Conservation (phyloP, 2,113 vertebrate species). For the Felis chaus region DNA sequence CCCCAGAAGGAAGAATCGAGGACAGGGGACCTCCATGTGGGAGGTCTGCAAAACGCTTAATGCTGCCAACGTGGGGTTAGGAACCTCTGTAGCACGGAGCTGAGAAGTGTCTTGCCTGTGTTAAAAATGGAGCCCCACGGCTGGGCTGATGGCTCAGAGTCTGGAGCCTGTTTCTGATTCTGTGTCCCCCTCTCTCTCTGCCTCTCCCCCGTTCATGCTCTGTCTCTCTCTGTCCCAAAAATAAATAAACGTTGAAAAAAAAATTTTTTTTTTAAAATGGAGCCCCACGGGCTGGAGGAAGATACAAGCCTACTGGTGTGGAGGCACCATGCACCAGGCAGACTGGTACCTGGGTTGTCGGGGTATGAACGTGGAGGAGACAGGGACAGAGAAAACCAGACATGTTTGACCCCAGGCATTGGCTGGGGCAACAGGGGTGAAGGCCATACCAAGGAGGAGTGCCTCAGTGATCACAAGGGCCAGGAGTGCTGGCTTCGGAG, state of each 20-base stretch:
- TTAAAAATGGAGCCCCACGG: neutral
- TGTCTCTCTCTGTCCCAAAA: too few relatives aligned
- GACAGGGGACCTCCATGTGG: neutral
- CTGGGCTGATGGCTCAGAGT: too few relatives aligned
- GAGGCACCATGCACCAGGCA: neutral
- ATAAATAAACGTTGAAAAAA: too few relatives aligned
- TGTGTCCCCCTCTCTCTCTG: too few relatives aligned
- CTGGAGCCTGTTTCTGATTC: too few relatives aligned
- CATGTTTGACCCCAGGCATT: neutral
- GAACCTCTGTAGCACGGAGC: fast-evolving
- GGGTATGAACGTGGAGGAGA: neutral
- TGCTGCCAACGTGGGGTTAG: neutral
- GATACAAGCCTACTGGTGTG: fast-evolving
- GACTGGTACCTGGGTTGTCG: neutral
- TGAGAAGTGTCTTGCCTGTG: too few relatives aligned
- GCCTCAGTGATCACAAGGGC: too few relatives aligned
- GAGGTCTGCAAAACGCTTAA: neutral
- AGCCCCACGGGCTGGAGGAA: fast-evolving
- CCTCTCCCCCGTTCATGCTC: too few relatives aligned
- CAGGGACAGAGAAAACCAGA: neutral
- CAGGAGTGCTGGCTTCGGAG: neutral
- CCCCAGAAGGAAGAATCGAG: neutral
- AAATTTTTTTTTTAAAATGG: neutral
- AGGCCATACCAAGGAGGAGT: fast-evolving
- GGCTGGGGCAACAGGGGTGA: neutral